phyloP scores from a whole-genome alignment of 2,113 vertebrate species.

The Oncorhynchus mykiss region DNA sequence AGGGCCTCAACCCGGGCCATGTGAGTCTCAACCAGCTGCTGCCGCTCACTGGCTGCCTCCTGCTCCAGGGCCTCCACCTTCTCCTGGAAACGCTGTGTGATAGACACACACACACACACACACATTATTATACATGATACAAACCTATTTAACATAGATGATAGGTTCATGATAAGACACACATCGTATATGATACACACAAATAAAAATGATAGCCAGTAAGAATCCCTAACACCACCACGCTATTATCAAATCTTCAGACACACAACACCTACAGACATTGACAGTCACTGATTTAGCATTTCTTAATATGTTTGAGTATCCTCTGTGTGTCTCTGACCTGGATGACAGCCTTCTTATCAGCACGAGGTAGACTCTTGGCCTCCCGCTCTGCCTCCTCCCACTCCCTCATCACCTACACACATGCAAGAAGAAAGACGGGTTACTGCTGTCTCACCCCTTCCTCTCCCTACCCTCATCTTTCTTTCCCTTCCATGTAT shows the following conservation, averaged over 20 bases:
- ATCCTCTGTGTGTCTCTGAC: slow-evolving; percentile 63
- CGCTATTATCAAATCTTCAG: too few relatives aligned
- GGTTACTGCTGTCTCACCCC: not conserved
- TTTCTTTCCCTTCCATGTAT: slow-evolving; percentile 7
- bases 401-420: slow-evolving; percentile 98
- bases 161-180: too few relatives aligned
- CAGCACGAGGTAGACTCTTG: slow-evolving; percentile 92
- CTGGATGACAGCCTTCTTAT: slow-evolving; percentile 98
- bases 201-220: too few relatives aligned
- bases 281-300: not conserved
- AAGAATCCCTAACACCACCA: too few relatives aligned
- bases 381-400: slow-evolving; percentile 95
- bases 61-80: slow-evolving; percentile 96
- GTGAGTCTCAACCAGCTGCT: slow-evolving; percentile 96
- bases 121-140: not conserved
- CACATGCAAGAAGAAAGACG: slow-evolving; percentile 12
- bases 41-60: slow-evolving; percentile 93
- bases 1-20: slow-evolving; percentile 97
- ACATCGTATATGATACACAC: too few relatives aligned
- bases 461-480: slow-evolving; percentile 6
- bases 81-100: slow-evolving; percentile 92
- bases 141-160: not conserved
- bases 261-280: not conserved
- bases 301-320: not conserved
- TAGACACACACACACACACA: slow-evolving; percentile 1